Evolutionary conservation across 2,888 invertebrate species (phyloP).

Genomic region (Philereme vetulata): DNA sequence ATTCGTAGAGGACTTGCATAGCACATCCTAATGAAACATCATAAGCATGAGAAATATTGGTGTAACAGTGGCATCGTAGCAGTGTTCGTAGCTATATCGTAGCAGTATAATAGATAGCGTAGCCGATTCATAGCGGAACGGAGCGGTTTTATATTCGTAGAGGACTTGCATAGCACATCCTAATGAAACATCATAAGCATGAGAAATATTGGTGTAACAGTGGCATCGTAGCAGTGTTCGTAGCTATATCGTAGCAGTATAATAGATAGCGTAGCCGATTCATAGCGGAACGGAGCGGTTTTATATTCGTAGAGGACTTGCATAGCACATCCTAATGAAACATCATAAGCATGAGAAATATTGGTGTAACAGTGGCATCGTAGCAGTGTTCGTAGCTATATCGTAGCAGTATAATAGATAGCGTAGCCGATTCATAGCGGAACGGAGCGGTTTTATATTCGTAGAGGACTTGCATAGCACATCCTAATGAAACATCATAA

Average conservation of each 20-base stretch:
- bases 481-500: neutral
- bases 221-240: neutral
- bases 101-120: no score
- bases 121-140: neutral
- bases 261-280: constrained; percentile 1
- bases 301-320: neutral
- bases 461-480: neutral
- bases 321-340: neutral
- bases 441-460: no score
- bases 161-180: neutral
- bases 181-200: neutral
- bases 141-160: neutral
- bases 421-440: neutral
- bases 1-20: neutral
- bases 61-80: neutral
- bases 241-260: neutral
- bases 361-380: neutral
- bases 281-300: no score
- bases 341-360: neutral
- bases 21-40: neutral
- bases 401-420: no score
- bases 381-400: neutral
- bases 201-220: neutral
- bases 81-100: neutral
- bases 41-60: neutral